phyloP scores from a whole-genome alignment of 2,797 vertebrate species.

The Myotis myotis region DNA sequence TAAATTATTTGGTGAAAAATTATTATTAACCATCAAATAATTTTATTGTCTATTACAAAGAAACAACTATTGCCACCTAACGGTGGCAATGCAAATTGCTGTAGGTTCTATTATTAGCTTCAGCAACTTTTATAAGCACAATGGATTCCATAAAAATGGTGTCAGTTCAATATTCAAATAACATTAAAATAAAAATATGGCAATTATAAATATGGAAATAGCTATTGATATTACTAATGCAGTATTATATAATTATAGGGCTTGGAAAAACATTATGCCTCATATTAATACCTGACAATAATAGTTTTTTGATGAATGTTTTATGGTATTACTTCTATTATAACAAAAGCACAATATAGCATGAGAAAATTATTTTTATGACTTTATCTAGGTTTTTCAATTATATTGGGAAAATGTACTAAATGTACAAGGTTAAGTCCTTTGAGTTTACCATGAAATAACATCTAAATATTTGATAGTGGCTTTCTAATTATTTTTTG shows the following conservation, averaged over 20 bases:
- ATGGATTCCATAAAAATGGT: background rate
- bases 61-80: slow-evolving; percentile 61
- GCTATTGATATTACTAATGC: background rate
- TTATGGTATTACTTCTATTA: background rate
- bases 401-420: background rate
- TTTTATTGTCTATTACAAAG: background rate
- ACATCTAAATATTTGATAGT: slow-evolving; percentile 8
- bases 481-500: slow-evolving; percentile 1
- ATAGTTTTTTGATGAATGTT: background rate
- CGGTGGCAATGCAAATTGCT: slow-evolving; percentile 31
- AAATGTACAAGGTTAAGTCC: background rate
- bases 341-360: background rate
- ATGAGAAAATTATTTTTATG: background rate
- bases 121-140: background rate
- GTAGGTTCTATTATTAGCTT: background rate
- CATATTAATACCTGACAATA: background rate
- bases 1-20: background rate
- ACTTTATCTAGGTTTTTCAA: background rate
- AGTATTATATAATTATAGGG: background rate
- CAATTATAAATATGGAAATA: background rate
- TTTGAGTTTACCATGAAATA: background rate
- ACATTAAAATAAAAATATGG: background rate
- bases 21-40: background rate
- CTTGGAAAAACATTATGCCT: background rate
- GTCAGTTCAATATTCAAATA: slow-evolving; percentile 9